Conservation (phyloP, 1,140 invertebrate genomes). For the Potamilus streckersoni region DNA sequence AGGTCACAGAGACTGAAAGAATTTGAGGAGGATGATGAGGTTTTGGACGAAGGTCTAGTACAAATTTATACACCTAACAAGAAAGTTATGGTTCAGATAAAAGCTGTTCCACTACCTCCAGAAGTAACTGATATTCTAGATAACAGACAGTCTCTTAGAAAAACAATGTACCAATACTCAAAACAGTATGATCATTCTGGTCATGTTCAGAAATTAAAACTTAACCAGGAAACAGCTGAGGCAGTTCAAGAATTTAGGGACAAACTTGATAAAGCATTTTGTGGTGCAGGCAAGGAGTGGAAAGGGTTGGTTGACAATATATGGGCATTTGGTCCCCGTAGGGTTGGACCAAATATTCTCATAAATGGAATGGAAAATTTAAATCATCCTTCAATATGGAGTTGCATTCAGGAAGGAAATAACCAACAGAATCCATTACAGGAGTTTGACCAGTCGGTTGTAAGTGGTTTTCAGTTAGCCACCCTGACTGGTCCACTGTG, state of each 20-base stretch:
- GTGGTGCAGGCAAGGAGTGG: constrained; percentile 72
- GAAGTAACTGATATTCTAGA: constrained; percentile 80
- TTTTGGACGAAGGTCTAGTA: constrained; percentile 66
- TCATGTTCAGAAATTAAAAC: constrained; percentile 18
- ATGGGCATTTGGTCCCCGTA: constrained; percentile 91
- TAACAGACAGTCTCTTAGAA: constrained; percentile 73
- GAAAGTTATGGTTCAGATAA: constrained; percentile 79
- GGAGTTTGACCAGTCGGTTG: constrained; percentile 71
- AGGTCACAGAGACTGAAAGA: constrained; percentile 43
- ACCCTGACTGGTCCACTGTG: constrained; percentile 90
- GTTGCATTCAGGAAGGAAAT: constrained; percentile 33
- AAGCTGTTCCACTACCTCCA: constrained; percentile 83
- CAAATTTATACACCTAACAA: constrained; percentile 79
- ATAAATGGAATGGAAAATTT: constrained; percentile 77
- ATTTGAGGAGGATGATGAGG: constrained; percentile 59
- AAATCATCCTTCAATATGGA: constrained; percentile 67
- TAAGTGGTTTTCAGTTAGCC: constrained; percentile 96
- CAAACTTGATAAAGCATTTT: constrained; percentile 76
- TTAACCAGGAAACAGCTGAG: constrained; percentile 58
- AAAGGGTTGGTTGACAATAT: constrained; percentile 78
- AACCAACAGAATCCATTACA: constrained; percentile 44
- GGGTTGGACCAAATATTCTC: constrained; percentile 89
- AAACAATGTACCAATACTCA: constrained; percentile 69
- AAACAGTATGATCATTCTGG: constrained; percentile 23
- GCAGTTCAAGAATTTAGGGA: constrained; percentile 74